Conservation (phyloP, 2,888 invertebrate species). For the Resseliella maxima region DNA sequence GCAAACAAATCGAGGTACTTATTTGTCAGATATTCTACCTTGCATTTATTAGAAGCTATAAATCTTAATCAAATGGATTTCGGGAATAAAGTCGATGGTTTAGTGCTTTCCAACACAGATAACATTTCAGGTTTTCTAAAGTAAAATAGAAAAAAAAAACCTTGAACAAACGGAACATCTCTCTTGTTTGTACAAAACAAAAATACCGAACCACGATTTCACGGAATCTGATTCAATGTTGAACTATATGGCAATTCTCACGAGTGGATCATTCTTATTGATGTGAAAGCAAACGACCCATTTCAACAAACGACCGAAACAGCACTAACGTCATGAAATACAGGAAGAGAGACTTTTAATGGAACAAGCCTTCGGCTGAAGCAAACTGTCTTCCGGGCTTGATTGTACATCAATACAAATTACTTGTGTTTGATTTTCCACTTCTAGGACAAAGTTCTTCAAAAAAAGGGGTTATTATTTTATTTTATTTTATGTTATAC, state of each 20-base stretch:
- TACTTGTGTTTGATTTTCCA: background rate
- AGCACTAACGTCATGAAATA: background rate
- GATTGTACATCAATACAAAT: constrained; percentile 7
- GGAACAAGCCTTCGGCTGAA: background rate
- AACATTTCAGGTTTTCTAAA: no score
- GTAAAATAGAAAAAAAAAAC: no score
- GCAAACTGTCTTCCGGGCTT: background rate
- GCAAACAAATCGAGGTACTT: background rate
- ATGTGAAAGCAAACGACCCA: no score
- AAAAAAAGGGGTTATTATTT: constrained; percentile 37
- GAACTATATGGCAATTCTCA: background rate
- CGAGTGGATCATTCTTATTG: background rate
- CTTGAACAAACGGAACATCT: no score
- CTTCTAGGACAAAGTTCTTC: constrained; percentile 21
- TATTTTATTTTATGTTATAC: background rate
- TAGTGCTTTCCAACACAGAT: background rate
- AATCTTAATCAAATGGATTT: constrained; percentile 32
- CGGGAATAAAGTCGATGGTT: background rate
- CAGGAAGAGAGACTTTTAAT: background rate
- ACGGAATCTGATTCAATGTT: no score
- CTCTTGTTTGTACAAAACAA: no score
- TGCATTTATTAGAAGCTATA: constrained; percentile 8
- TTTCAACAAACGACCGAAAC: background rate
- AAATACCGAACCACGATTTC: no score
- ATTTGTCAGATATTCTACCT: constrained; percentile 7